Evolutionary conservation across 2,113 vertebrate genomes (phyloP).

Genomic region (Tragelaphus buxtoni): DNA sequence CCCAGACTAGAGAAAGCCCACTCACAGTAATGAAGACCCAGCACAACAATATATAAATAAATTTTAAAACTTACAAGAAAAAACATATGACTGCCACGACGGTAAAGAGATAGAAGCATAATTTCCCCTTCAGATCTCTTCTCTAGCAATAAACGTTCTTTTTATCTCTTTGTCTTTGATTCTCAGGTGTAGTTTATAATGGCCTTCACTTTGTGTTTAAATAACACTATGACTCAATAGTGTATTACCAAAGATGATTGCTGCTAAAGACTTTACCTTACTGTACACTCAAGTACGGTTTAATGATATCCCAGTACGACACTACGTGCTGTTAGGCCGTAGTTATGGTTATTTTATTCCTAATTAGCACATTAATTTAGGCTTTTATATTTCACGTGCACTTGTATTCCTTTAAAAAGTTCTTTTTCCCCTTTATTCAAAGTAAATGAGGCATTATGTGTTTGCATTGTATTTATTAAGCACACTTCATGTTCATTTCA

Average conservation of each 20-base stretch:
- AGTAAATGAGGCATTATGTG: slow-evolving; percentile 58
- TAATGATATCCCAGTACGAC: slow-evolving; percentile 56
- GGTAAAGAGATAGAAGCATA: neutral
- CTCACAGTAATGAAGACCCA: neutral
- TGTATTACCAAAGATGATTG: slow-evolving; percentile 49
- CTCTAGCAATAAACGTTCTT: neutral
- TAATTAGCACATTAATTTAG: slow-evolving; percentile 70
- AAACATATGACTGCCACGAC: neutral
- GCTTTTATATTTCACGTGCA: slow-evolving; percentile 41
- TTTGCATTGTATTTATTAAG: slow-evolving; percentile 65
- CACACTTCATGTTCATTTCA: neutral
- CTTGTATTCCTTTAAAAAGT: slow-evolving; percentile 55
- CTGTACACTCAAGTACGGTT: slow-evolving; percentile 54
- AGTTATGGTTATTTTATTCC: slow-evolving; percentile 65
- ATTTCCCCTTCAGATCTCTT: neutral
- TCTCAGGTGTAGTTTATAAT: slow-evolving; percentile 47
- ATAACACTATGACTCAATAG: slow-evolving; percentile 38
- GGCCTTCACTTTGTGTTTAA: slow-evolving; percentile 56
- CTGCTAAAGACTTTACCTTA: slow-evolving; percentile 48
- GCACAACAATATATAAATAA: neutral
- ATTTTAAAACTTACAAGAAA: neutral
- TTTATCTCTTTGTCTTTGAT: slow-evolving; percentile 42
- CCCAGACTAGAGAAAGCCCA: neutral
- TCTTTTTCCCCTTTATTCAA: slow-evolving; percentile 39
- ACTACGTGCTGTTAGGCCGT: slow-evolving; percentile 14